Evolutionary conservation across 2,888 invertebrate genomes (phyloP).

Genomic region (Pseudoips prasinana): DNA sequence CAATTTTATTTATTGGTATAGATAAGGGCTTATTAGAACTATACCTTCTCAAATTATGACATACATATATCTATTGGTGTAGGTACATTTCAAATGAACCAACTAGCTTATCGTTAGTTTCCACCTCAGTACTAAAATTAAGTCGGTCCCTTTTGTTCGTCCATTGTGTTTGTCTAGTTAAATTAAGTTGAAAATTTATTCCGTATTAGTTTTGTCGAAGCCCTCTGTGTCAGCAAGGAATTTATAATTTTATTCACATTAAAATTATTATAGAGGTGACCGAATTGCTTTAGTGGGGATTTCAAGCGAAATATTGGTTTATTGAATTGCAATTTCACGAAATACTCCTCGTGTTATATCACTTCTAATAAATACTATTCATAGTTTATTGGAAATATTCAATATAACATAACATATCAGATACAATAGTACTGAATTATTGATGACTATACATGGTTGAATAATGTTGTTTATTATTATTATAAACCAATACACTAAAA

Average conservation of each 20-base stretch:
- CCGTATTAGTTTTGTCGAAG: slow-evolving; percentile 65
- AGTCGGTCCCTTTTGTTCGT: slow-evolving; percentile 68
- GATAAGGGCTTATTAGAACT: too few relatives aligned
- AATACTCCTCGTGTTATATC: too few relatives aligned
- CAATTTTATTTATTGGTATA: too few relatives aligned
- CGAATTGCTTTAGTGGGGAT: slow-evolving; percentile 54
- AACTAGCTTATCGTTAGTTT: slow-evolving; percentile 76
- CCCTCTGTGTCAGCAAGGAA: slow-evolving; percentile 72
- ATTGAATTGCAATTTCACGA: too few relatives aligned
- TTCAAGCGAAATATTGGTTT: slow-evolving; percentile 36
- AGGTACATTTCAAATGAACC: slow-evolving; percentile 34
- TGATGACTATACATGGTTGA: too few relatives aligned
- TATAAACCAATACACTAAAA: too few relatives aligned
- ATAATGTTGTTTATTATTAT: too few relatives aligned
- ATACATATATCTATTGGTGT: background rate
- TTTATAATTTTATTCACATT: slow-evolving; percentile 69
- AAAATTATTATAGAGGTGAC: slow-evolving; percentile 57
- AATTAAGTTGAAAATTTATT: slow-evolving; percentile 82
- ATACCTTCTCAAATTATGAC: too few relatives aligned
- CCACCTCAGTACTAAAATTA: slow-evolving; percentile 74
- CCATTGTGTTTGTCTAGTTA: slow-evolving; percentile 78
- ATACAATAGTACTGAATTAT: too few relatives aligned
- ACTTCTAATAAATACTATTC: too few relatives aligned
- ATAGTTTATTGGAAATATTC: too few relatives aligned
- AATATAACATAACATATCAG: too few relatives aligned